Percentiles rank a stretch among this genome's conserved stretches.
These are phyloP conservation scores for Pogonocichla stellata DNA, from an alignment of 2,113 vertebrate genomes.

Conservation along the genomic window DNA sequence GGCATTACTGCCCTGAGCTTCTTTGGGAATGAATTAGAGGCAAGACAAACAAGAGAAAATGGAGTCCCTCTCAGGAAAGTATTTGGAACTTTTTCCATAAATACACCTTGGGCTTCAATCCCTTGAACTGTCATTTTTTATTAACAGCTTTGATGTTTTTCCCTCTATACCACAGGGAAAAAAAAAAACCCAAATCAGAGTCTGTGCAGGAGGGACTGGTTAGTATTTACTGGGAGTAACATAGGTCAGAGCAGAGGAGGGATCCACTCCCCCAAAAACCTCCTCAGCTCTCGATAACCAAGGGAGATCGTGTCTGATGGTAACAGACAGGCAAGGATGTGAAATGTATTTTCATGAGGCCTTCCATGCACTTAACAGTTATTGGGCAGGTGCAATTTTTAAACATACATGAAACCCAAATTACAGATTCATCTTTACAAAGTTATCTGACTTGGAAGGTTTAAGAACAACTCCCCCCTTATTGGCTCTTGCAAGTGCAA, in stretches of 20 bases:
- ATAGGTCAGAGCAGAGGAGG: not conserved
- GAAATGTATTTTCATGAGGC: slow-evolving; percentile 43
- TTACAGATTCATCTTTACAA: slow-evolving; percentile 40
- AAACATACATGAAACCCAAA: slow-evolving; percentile 54
- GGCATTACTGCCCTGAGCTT: not conserved
- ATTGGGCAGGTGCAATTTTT: slow-evolving; percentile 63
- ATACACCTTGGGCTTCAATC: not conserved
- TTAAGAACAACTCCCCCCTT: slow-evolving; percentile 48
- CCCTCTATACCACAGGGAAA: accelerated
- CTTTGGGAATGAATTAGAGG: not conserved
- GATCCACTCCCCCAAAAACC: not conserved
- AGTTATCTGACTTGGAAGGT: slow-evolving; percentile 34
- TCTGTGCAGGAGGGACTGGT: not conserved
- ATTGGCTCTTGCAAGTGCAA: slow-evolving; percentile 47
- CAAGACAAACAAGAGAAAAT: not conserved
- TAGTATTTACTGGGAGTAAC: not conserved
- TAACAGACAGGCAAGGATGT: slow-evolving; percentile 20
- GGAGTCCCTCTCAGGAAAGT: not conserved
- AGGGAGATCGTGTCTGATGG: not conserved
- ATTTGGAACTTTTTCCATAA: not conserved
- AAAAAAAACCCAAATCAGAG: not conserved
- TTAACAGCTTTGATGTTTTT: not conserved
- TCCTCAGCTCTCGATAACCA: not conserved
- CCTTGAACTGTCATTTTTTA: not conserved
- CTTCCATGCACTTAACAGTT: not conserved